These are phyloP conservation scores for Heliconius congener DNA, from an alignment of 1,140 invertebrate species.

Conservation along the genomic window DNA sequence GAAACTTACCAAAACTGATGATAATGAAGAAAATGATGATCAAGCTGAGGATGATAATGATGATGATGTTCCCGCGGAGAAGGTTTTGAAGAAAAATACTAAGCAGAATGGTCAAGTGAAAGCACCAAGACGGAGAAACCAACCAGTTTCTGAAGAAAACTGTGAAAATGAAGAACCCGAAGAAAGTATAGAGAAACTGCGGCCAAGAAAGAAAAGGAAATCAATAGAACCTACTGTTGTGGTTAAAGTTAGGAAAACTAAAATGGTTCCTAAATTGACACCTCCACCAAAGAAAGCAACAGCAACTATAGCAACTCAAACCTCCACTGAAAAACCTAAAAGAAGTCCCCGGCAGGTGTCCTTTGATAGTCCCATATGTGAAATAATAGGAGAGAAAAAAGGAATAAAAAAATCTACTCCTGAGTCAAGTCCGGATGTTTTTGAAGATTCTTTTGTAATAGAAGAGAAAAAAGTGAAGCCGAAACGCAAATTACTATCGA, in stretches of 20 bases:
- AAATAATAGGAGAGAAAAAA: conserved; percentile 59
- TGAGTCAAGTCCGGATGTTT: conserved; percentile 69
- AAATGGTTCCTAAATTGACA: conserved; percentile 57
- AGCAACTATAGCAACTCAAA: conserved; percentile 65
- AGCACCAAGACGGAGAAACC: conserved; percentile 40
- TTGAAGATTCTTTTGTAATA: conserved; percentile 69
- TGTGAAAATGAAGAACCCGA: conserved; percentile 52
- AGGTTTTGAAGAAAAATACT: conserved; percentile 36
- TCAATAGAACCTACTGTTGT: conserved; percentile 58
- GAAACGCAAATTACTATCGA: conserved; percentile 56
- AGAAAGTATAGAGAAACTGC: conserved; percentile 41
- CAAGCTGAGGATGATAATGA: conserved; percentile 25
- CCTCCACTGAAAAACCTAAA: conserved; percentile 51
- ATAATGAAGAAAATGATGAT: conserved; percentile 7
- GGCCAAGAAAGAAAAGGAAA: conserved; percentile 50
- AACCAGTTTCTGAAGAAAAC: conserved; percentile 32
- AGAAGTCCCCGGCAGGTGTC: conserved; percentile 62
- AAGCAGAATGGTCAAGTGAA: conserved; percentile 43
- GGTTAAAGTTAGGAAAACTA: conserved; percentile 66
- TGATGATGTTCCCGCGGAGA: conserved; percentile 34
- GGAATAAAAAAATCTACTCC: conserved; percentile 36
- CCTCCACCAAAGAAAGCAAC: conserved; percentile 59
- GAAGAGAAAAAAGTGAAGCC: conserved; percentile 60
- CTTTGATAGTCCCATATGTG: conserved; percentile 68
- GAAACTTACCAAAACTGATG: conserved; percentile 35